Base-by-base conservation (phyloP, 2,113 vertebrate genomes). In the Nibea coibor region DNA sequence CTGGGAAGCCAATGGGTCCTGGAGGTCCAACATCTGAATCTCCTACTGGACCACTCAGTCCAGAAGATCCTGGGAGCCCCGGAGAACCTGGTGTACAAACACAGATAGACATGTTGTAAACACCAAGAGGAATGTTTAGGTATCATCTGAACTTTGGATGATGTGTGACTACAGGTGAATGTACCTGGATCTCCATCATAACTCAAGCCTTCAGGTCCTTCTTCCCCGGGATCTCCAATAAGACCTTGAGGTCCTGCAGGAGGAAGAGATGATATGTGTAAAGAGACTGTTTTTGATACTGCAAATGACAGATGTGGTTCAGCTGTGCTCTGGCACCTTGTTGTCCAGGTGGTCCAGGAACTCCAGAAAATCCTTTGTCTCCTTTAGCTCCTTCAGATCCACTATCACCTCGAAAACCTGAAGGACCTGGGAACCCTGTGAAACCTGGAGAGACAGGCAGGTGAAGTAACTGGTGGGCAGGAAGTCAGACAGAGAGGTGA, bases 301-400 rank as follows among this genome's bases (percentile, higher is more conserved):
- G 12, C 58, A 39, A 31, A 31, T 19, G n/a, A 62, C 31, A 62
- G 19, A 1, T 39, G 68, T 47, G 31, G 17, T 17, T 28, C 4
- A 75, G 24, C 39, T 61, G 16, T n/a, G 19, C 4, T 45, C 3
- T 3, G 6, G 51, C 81, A 95, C 94, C 94, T 92, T 35, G 74
- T 53, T 10, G 20, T 31, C 94, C 94, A 68, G 31, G 50, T 42
- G 24, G 35, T 72, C 88, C 89, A 75, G 22, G 72, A 39, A 65
- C 17, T 42, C 90, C 93, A 63, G 51, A 2, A 5, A 72, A n/a
- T 69, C 94, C 94, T 72, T 53, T 82, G n/a, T 93, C 68, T 70
- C 94, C 94, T 83, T 93, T 94, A 2, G 10, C 4, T 48, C 94
- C 94, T 53, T 85, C 64, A 19, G 75, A 83, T 67, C 94, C 94